Evolutionary conservation across 2,797 vertebrate species (phyloP), one percentile per base, ranked within the genome.

Genomic region (Monodelphis domestica): DNA sequence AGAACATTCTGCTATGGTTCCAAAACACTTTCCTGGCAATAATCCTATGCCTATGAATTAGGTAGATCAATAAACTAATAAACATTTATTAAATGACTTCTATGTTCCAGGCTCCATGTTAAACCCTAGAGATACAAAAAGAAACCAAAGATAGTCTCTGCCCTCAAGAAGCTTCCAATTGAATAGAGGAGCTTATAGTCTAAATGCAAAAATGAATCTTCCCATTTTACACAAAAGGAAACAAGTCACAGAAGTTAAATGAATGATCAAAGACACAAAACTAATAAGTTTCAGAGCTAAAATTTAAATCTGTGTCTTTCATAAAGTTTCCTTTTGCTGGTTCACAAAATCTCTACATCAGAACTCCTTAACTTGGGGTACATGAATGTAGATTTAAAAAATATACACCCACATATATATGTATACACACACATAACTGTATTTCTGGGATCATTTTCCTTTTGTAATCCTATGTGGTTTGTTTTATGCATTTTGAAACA

Each of bases 171-270:
- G n/a, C 24, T 84, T 84, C 70, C 70, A 84, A 26, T 11, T 9
- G 45, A 45, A 10, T 45, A 3, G 70, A 50, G 70, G 3, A 26
- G 1, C 17, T 84, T 26, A 84, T 21, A 84, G 26, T 84, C 70
- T 78, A 45, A 70, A 21, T 88, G 54, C 50, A 63, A 55, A 91
- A 59, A 17, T 95, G 45, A 96, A 97, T 92, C 96, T 96, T 96
- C 97, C 92, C 87, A 54, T 93, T 97, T 98, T 97, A 93, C 93
- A 97, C 96, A 93, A 91, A 95, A 97, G 56, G 88, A 96, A 91
- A 93, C 90, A 95, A 95, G 59, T 54, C 54, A 55, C 50, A 90
- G 17, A 78, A 59, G 53, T 88, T 52, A 89, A 95, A 54, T 45
- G 3, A n/a, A 0, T 94, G 93, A 94, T 96, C 88, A 97, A 96